These are phyloP conservation scores for Eupeodes luniger DNA, from an alignment of 2,888 invertebrate genomes.

Conservation along the genomic window DNA sequence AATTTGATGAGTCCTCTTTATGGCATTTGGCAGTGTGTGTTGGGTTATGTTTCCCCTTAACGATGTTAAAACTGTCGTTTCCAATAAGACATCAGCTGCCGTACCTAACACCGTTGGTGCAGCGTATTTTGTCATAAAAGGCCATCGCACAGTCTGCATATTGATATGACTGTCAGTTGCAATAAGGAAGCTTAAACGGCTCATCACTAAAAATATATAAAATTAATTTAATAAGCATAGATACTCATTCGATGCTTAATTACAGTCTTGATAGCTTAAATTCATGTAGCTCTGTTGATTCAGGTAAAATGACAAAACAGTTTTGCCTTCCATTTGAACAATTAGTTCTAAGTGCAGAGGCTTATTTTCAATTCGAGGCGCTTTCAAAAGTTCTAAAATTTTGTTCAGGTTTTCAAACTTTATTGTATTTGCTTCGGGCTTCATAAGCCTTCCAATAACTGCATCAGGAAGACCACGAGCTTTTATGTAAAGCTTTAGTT, in stretches of 20 bases:
- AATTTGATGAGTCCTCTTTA: constrained; percentile 87
- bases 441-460: constrained; percentile 83
- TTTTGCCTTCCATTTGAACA: constrained; percentile 88
- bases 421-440: constrained; percentile 84
- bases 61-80: constrained; percentile 86
- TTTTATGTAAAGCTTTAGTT: constrained; percentile 87
- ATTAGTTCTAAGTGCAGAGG: constrained; percentile 89
- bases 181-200: constrained; percentile 85
- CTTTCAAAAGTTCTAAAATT: constrained; percentile 84
- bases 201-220: constrained; percentile 85
- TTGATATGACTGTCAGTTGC: constrained; percentile 87
- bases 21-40: constrained; percentile 85
- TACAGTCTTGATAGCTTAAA: constrained; percentile 87
- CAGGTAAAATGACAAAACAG: constrained; percentile 88
- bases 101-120: constrained; percentile 87
- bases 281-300: constrained; percentile 88
- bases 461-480: constrained; percentile 84
- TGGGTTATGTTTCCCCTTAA: constrained; percentile 89
- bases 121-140: constrained; percentile 85
- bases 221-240: constrained; percentile 11
- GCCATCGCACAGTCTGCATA: constrained; percentile 86
- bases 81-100: constrained; percentile 85
- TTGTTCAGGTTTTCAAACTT: constrained; percentile 86
- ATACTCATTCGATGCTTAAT: constrained; percentile 79
- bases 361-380: constrained; percentile 83